phyloP scores from a whole-genome alignment of 2,797 vertebrate species.

The Pangasius mekongensis region DNA sequence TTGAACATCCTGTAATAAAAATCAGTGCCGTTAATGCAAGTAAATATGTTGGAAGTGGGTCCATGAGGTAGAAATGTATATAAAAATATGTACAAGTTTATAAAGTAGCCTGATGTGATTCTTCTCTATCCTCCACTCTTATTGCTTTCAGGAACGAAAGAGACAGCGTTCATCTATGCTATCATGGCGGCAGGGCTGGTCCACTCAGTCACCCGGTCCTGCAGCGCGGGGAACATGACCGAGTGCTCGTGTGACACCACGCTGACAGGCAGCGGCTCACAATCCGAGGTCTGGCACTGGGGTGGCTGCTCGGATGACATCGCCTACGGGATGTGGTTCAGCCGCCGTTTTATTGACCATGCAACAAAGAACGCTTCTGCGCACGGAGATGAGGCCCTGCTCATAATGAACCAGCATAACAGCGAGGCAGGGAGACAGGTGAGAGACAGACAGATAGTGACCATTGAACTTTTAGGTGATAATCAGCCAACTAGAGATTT shows the following conservation, averaged over 20 bases:
- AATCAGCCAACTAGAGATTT: background rate
- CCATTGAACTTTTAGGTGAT: background rate
- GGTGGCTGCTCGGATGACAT: constrained; percentile 94
- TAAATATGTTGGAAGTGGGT: background rate
- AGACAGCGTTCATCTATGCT: constrained; percentile 89
- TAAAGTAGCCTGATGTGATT: background rate
- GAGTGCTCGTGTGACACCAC: constrained; percentile 89
- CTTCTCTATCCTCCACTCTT: background rate
- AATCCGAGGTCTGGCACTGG: constrained; percentile 91
- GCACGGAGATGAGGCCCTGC: constrained; percentile 69
- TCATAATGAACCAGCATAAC: constrained; percentile 89
- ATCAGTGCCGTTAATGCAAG: background rate
- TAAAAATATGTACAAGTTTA: background rate
- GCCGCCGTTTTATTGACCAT: constrained; percentile 87
- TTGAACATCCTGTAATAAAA: background rate
- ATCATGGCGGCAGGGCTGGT: constrained; percentile 90
- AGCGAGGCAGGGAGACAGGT: constrained; percentile 94
- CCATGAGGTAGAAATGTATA: background rate
- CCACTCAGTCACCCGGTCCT: constrained; percentile 87
- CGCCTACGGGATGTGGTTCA: constrained; percentile 89
- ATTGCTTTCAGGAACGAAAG: constrained; percentile 84
- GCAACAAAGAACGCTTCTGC: constrained; percentile 68
- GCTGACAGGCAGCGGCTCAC: constrained; percentile 76
- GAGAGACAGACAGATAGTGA: constrained; percentile 49
- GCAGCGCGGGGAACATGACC: constrained; percentile 90